phyloP scores from a whole-genome alignment of 1,140 invertebrate species.

The Lepidurus couesii region DNA sequence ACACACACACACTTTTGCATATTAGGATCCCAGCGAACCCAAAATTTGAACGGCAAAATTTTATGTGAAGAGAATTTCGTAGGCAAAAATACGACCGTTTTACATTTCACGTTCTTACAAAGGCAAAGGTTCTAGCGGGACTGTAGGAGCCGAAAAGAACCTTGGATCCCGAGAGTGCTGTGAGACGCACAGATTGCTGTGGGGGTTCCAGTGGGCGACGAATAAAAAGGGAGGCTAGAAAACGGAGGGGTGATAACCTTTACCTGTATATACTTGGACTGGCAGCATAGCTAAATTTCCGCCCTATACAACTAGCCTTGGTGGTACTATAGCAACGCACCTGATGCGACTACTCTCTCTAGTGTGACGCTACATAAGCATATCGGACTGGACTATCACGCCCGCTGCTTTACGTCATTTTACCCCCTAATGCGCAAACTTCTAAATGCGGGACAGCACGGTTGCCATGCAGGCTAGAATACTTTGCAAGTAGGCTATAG shows the following conservation, averaged over 20 bases:
- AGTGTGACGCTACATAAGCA: background rate
- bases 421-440: background rate
- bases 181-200: background rate
- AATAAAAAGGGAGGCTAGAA: background rate
- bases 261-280: background rate
- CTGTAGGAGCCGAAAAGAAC: background rate
- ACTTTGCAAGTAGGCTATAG: background rate
- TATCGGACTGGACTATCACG: background rate
- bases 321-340: background rate
- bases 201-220: background rate
- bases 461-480: background rate
- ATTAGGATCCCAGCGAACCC: background rate
- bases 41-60: background rate
- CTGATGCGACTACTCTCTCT: background rate
- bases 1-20: too few relatives aligned
- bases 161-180: constrained; percentile 2
- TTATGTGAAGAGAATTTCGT: background rate
- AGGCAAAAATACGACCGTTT: background rate
- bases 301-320: background rate
- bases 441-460: background rate
- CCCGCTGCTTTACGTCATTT: background rate
- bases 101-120: background rate
- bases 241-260: constrained; percentile 8
- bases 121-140: background rate
- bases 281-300: background rate